These are phyloP conservation scores for Saccostrea cuccullata DNA, from an alignment of 1,140 invertebrate species.

Conservation along the genomic window DNA sequence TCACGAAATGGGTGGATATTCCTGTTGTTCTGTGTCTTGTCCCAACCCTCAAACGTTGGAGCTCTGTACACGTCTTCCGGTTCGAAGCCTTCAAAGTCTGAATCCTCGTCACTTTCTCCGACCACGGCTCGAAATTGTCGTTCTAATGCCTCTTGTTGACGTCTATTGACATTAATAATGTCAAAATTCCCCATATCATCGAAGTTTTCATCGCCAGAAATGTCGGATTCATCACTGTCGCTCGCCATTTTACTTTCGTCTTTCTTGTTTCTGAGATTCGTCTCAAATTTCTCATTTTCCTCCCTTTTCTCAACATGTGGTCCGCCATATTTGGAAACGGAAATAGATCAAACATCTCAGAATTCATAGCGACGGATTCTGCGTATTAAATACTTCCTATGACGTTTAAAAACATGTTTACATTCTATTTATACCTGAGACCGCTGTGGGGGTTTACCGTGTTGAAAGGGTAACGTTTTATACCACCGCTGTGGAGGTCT, in stretches of 20 bases:
- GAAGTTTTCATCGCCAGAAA: slow-evolving; percentile 31
- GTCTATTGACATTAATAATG: not conserved
- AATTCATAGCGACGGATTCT: too few species aligned
- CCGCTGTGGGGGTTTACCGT: not conserved
- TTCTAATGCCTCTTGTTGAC: not conserved
- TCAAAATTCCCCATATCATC: slow-evolving; percentile 38
- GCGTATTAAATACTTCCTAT: too few species aligned
- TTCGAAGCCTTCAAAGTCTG: slow-evolving; percentile 22
- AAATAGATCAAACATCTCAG: not conserved
- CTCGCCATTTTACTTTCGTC: too few species aligned
- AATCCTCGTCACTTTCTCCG: slow-evolving; percentile 34
- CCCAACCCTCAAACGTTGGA: not conserved
- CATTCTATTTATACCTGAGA: not conserved
- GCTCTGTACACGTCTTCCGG: not conserved
- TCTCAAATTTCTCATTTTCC: too few species aligned
- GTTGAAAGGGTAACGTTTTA: not conserved
- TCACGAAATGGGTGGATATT: not conserved
- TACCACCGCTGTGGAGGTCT: not conserved
- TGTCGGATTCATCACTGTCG: too few species aligned
- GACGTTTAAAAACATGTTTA: not conserved
- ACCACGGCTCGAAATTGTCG: not conserved
- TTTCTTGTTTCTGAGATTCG: too few species aligned
- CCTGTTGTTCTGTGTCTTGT: not conserved
- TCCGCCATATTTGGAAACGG: not conserved
- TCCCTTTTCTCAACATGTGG: too few species aligned